A percentile compares a stretch with the other conserved stretches of the same genome.
phyloP scores from a whole-genome alignment of 2,888 invertebrate species.

The Andrena bucephala region DNA sequence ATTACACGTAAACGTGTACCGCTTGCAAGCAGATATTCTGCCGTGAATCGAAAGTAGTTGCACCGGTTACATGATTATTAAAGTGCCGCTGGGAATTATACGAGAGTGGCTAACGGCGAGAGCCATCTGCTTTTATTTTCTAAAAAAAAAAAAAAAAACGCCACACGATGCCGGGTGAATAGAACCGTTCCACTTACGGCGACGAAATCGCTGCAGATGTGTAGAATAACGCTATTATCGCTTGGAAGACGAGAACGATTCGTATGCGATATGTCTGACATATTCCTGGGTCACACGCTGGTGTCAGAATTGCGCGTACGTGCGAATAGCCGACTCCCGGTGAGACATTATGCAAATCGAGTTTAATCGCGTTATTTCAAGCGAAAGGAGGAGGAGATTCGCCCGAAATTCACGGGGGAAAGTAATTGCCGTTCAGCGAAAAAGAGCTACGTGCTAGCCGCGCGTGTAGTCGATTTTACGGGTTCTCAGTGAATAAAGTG shows the following conservation, averaged over 20 bases:
- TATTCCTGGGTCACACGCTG: conserved; percentile 30
- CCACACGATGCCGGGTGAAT: conserved; percentile 43
- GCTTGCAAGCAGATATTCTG: not conserved
- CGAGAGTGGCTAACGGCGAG: not conserved
- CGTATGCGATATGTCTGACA: conserved; percentile 35
- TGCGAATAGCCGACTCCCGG: not conserved
- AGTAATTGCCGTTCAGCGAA: conserved; percentile 38
- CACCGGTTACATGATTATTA: not conserved
- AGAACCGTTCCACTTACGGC: conserved; percentile 22
- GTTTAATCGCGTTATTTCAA: conserved; percentile 53
- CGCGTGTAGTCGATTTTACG: conserved; percentile 30
- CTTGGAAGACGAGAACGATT: conserved; percentile 37
- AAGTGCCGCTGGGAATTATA: not conserved
- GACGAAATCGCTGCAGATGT: conserved; percentile 40
- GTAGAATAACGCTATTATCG: conserved; percentile 43
- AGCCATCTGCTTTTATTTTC: conserved; percentile 5
- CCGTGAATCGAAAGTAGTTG: not conserved
- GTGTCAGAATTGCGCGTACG: conserved; percentile 36
- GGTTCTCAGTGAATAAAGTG: conserved; percentile 35
- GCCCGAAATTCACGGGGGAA: conserved; percentile 9
- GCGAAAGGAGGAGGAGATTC: conserved; percentile 34
- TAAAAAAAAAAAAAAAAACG: not conserved
- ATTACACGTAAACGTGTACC: conserved; percentile 19
- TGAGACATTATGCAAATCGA: conserved; percentile 61
- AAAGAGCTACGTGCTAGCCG: conserved; percentile 15